These are phyloP conservation scores for Lucilia sericata DNA, from an alignment of 1,140 invertebrate species.

Conservation along the genomic window DNA sequence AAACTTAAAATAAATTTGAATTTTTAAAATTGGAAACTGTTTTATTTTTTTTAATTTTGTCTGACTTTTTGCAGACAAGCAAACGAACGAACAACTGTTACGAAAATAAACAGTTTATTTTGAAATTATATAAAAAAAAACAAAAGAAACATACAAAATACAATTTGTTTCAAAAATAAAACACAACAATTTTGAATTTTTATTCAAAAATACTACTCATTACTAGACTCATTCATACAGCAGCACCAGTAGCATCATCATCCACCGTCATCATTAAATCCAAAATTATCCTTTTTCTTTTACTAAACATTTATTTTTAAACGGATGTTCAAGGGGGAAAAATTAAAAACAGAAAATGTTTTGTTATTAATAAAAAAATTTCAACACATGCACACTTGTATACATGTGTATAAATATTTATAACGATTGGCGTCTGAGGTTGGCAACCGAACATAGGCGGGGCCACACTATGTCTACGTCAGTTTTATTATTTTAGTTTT, in stretches of 20 bases:
- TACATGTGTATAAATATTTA: background rate
- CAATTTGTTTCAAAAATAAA: background rate
- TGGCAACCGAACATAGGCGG: background rate
- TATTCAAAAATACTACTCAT: too few relatives aligned
- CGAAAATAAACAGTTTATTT: too few relatives aligned
- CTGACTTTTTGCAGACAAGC: background rate
- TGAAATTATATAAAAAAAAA: background rate
- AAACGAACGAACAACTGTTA: background rate
- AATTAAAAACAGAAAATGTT: background rate
- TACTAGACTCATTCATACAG: too few relatives aligned
- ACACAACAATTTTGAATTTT: background rate
- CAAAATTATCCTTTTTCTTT: background rate
- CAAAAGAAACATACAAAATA: background rate
- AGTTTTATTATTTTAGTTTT: background rate
- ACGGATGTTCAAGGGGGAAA: background rate
- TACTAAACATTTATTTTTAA: background rate
- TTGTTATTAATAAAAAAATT: background rate
- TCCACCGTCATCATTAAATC: background rate
- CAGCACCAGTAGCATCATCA: too few relatives aligned
- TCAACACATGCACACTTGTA: too few relatives aligned
- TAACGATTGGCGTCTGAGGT: background rate
- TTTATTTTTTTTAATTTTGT: too few relatives aligned
- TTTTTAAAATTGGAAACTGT: background rate
- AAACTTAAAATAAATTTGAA: background rate
- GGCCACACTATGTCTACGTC: background rate